Base-by-base conservation (phyloP, 2,888 invertebrate genomes). In the Acleris emargana region DNA sequence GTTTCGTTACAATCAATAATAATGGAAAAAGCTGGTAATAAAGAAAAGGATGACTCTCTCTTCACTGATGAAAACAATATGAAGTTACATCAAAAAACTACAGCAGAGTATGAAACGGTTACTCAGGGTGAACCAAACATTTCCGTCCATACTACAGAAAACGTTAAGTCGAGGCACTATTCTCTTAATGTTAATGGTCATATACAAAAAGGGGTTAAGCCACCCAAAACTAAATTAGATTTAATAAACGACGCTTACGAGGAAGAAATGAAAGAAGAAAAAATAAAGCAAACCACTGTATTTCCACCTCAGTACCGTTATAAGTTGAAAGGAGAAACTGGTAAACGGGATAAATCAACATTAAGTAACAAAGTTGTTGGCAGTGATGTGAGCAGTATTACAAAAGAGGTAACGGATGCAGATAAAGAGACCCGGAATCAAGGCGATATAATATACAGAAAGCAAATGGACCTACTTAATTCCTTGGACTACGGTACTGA, bases 401-500 rank as follows among this genome's bases (percentile, higher is more conserved):
- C 81, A 28, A 79, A 71, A 42, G 84, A 85, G 70, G 62, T 64
- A 2, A 67, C 64, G 28, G 70, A 75, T 0, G 71, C 70, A 3
- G 67, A 69, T n/a, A 74, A 71, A 51, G 72, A 59, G 22, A 72
- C 67, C 11, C 67, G 68, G n/a, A 42, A 69, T 59, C 72, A 69
- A 45, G 49, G 72, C 5, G 78, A 85, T 13, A 68, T 83, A 1
- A 76, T 84, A 70, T 62, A 72, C 9, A 79, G 76, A 20, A 88
- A 88, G 61, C 80, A 87, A 62, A 78, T 81, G 71, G 77, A 82
- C 69, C 75, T 88, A 9, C 67, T 87, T 1, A 86, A 86, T 71
- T 87, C 86, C 2, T 72, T 88, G 13, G 89, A 89, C 63, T 87
- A 89, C 58, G 84, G 77, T 1, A 83, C 81, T 2, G 85, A 83